Base-by-base conservation (phyloP, 2,888 invertebrate species). In the Lycaena phlaeas region DNA sequence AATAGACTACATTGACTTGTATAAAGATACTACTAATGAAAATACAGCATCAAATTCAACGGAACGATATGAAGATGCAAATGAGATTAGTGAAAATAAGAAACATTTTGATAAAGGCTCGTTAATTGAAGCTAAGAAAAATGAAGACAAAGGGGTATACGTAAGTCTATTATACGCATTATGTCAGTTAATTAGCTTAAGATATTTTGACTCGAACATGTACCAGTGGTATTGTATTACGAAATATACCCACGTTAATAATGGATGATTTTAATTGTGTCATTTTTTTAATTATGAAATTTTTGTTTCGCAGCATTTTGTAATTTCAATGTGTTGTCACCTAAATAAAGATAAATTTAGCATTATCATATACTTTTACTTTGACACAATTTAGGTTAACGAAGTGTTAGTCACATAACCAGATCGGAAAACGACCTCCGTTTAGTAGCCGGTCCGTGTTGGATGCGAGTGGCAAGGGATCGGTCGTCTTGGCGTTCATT, bases 11-110 rank as follows among this genome's bases (percentile, higher is more conserved):
- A 44, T 77, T 38, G 79, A 78, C 5, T 41, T 75, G 6, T 81
- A 77, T 41, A 78, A 76, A 52, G 79, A 81, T 40, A 76, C 73
- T 0, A 77, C 73, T 0, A 71, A 73, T 43, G 79, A 79, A 54
- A 57, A 64, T 28, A 47, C 59, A 12, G 42, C 59, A 1, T 65
- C 65, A 17, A 50, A 52, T 14, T 38, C 55, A 1, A 67, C 66
- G n/a, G 54, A 52, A 36, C 17, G 18, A 1, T 27, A 42, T 17
- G 29, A 29, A 27, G 15, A 42, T 36, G 28, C 2, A 22, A 2
- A 22, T 34, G 36, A 27, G 36, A 26, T 36, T 11, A 3, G 14
- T 5, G 41, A 27, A 10, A 15, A 25, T 10, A 17, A 14, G 6
- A 18, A 18, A 10, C 11, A 12, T 11, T 22, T 11, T 12, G 9